Evolutionary conservation across 2,888 invertebrate genomes (phyloP).

Genomic region (Amphipyra tragopoginis): DNA sequence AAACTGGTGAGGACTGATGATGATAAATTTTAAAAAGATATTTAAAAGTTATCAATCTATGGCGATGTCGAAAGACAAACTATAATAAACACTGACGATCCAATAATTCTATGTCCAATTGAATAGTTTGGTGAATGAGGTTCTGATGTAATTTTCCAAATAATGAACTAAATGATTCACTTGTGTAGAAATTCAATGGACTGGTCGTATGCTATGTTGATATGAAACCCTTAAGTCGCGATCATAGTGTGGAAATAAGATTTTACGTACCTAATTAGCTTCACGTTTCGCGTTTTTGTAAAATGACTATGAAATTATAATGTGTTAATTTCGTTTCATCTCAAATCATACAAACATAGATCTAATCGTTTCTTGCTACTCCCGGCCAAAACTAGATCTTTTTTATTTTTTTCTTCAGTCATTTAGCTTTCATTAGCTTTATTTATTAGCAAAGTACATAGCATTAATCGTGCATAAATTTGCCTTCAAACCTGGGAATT

Average conservation of each 20-base stretch:
- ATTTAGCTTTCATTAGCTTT: too few species aligned
- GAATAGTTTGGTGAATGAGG: not conserved
- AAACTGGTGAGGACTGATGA: too few species aligned
- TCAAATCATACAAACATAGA: too few species aligned
- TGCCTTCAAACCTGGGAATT: too few species aligned
- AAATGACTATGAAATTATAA: too few species aligned
- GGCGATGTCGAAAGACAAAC: not conserved
- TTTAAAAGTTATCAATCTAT: not conserved
- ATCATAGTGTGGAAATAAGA: not conserved
- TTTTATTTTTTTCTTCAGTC: too few species aligned
- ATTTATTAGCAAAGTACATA: too few species aligned
- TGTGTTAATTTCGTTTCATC: too few species aligned
- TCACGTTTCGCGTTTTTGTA: too few species aligned
- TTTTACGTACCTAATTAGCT: not conserved
- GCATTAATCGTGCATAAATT: too few species aligned
- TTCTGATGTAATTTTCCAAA: not conserved
- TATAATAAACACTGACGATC: not conserved
- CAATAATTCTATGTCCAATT: not conserved
- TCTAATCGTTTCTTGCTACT: too few species aligned
- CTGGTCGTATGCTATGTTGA: conserved; percentile 1
- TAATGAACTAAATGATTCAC: not conserved
- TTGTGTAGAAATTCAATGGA: not conserved
- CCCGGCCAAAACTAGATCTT: too few species aligned
- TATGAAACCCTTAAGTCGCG: conserved; percentile 4
- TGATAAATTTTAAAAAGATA: not conserved